Conservation (phyloP, 2,113 vertebrate genomes). For the Lanius ludovicianus region DNA sequence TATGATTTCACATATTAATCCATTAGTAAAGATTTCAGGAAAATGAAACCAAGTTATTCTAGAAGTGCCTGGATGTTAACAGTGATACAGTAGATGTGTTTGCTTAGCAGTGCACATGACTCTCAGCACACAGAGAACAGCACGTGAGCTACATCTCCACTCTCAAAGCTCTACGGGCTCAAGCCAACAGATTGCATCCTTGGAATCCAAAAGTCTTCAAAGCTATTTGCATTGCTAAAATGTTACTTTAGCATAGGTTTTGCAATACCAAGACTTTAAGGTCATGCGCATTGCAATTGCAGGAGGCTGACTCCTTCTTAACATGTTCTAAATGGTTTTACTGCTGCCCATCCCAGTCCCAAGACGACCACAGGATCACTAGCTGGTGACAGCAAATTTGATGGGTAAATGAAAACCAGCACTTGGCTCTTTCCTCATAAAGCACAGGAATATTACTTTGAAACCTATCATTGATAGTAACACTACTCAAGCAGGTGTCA, state of each 20-base stretch:
- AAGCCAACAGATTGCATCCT: background rate
- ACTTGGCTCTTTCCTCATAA: background rate
- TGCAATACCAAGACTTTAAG: background rate
- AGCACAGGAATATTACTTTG: background rate
- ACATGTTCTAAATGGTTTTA: background rate
- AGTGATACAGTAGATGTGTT: background rate
- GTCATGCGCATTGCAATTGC: background rate
- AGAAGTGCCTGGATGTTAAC: background rate
- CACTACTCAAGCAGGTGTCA: background rate
- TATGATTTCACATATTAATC: background rate
- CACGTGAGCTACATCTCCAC: background rate
- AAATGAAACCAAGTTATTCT: background rate
- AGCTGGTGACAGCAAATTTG: background rate
- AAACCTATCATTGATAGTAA: background rate
- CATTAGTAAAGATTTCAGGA: background rate
- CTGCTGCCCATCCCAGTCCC: background rate
- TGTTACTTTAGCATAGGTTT: background rate
- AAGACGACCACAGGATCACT: background rate
- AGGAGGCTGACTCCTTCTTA: background rate
- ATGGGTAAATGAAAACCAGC: background rate
- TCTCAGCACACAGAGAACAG: background rate
- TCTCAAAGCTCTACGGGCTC: background rate
- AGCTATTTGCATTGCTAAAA: background rate
- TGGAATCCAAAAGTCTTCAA: background rate
- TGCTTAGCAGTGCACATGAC: background rate